Evolutionary conservation across 2,888 invertebrate genomes (phyloP).

Genomic region (Rosalia funebris): DNA sequence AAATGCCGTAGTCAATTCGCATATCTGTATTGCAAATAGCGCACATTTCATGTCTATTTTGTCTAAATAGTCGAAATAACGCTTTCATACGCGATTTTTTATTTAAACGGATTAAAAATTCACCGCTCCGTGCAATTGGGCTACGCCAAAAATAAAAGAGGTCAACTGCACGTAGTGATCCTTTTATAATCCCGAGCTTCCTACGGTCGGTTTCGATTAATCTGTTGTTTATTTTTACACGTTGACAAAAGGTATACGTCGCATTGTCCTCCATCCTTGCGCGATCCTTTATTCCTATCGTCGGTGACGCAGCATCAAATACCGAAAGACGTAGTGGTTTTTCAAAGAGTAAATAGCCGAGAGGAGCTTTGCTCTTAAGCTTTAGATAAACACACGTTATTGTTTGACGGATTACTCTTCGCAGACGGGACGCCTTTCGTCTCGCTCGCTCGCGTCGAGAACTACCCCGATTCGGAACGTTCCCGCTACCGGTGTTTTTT

Average conservation of each 20-base stretch:
- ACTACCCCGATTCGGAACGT: no score
- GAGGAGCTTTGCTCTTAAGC: slow-evolving; percentile 20
- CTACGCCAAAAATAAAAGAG: neutral
- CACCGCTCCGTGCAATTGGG: neutral
- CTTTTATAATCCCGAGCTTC: neutral
- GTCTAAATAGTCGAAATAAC: no score
- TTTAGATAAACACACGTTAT: slow-evolving; percentile 19
- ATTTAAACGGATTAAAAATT: no score
- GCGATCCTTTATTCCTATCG: neutral
- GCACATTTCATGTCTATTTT: no score
- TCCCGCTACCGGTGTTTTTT: neutral
- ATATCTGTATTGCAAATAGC: no score
- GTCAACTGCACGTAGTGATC: neutral
- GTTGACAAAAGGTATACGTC: neutral
- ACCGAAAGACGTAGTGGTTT: neutral
- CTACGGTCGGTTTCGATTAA: no score
- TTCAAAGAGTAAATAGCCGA: slow-evolving; percentile 12
- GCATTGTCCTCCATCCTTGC: no score
- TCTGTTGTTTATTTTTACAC: no score
- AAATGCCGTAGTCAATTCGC: no score
- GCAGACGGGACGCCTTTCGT: neutral
- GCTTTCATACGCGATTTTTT: no score
- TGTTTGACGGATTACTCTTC: slow-evolving; percentile 21
- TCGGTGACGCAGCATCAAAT: neutral
- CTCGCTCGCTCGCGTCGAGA: neutral